Base-by-base conservation (phyloP, 1,140 invertebrate genomes). In the Bactericera cockerelli region DNA sequence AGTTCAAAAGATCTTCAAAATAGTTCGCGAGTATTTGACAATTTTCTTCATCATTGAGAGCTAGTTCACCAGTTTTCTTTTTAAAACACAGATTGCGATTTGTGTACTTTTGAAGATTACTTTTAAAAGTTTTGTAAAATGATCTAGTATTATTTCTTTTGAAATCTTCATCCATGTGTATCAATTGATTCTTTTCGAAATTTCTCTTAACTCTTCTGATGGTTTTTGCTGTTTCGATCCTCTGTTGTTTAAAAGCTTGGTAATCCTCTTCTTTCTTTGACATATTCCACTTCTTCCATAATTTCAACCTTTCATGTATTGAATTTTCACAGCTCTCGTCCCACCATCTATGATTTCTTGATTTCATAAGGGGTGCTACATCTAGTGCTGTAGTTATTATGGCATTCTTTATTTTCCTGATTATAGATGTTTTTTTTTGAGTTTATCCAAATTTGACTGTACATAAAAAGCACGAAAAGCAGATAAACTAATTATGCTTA, bases 51-150 rank as follows among this genome's bases (percentile, higher is more conserved):
- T 56, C 26, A 25, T 26, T 56, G 22, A 56, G 22, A 25, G 22
- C 55, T 24, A 56, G 22, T 56, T 25, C 26, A 56, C 55, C 55
- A 56, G 22, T 56, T 56, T 56, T 26, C 22, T 56, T 1, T 56
- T 24, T 56, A 26, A 56, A 56, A 24, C 55, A 1, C 13, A 56
- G 21, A 56, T 26, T 56, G 10, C 22, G 55, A 1, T 13, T 26
- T 3, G 22, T 22, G 22, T 1, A 56, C 22, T 26, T 26, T 26
- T 56, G 22, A 25, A 56, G 26, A 13, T 56, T 13, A 24, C 22
- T 56, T 25, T 56, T 56, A 56, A 56, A 56, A 6, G n/a, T n/a
- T n/a, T n/a, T n/a, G n/a, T n/a, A n/a, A n/a, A n/a, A n/a, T n/a
- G n/a, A n/a, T n/a, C n/a, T n/a, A n/a, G n/a, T n/a, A n/a, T n/a